A percentile compares a stretch with the other conserved stretches of the same genome.
These are phyloP conservation scores for Phengaris alcon DNA, from an alignment of 2,888 invertebrate species.

Conservation along the genomic window DNA sequence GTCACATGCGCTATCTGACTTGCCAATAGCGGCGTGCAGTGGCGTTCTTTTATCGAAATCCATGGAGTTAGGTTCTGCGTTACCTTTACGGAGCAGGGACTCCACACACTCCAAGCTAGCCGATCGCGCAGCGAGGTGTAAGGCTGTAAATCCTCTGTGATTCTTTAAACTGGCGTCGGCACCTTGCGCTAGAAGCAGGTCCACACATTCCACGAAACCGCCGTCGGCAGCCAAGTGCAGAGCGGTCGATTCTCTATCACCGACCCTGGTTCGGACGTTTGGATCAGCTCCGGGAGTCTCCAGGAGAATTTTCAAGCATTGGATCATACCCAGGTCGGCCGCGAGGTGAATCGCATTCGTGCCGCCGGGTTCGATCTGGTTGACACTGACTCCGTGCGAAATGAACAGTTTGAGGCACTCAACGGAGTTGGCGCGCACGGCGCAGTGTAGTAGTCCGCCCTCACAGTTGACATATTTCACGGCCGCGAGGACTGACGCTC, in stretches of 20 bases:
- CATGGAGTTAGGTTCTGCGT: conserved; percentile 87
- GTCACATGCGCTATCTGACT: conserved; percentile 88
- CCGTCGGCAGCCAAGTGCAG: conserved; percentile 93
- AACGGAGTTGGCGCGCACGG: conserved; percentile 90
- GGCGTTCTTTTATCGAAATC: conserved; percentile 91
- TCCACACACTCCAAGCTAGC: conserved; percentile 91
- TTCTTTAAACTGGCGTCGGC: conserved; percentile 88
- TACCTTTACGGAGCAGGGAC: conserved; percentile 84
- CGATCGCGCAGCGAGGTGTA: conserved; percentile 90
- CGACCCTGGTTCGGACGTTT: conserved; percentile 83
- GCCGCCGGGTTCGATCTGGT: conserved; percentile 86
- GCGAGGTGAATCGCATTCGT: conserved; percentile 90
- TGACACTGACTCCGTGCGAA: conserved; percentile 86
- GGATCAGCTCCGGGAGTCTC: conserved; percentile 86
- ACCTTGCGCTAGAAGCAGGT: conserved; percentile 84
- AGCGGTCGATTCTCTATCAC: conserved; percentile 87
- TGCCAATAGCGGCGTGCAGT: conserved; percentile 90
- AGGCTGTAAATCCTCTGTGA: conserved; percentile 89
- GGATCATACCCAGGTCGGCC: conserved; percentile 88
- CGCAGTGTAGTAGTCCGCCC: conserved; percentile 90
- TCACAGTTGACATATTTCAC: conserved; percentile 83
- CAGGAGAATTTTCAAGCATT: conserved; percentile 86
- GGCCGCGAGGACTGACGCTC: conserved; percentile 84
- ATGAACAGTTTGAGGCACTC: conserved; percentile 89
- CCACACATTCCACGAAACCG: conserved; percentile 89